Evolutionary conservation across 2,797 vertebrate genomes (phyloP), one percentile per base, ranked within the genome.

Genomic region (Phylloscopus collybita): DNA sequence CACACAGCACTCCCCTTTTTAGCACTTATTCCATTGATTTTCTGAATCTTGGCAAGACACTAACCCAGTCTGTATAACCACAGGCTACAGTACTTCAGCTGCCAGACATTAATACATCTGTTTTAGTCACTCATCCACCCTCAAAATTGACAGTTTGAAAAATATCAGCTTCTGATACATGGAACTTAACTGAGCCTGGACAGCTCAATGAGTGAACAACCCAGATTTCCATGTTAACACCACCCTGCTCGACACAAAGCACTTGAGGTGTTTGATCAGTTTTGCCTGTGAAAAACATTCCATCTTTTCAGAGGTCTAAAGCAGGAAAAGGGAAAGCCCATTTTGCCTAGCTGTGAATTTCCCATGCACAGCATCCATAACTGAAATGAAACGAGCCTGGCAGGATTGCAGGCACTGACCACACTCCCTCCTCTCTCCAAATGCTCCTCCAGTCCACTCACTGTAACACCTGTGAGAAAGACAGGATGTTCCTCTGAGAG

Each of bases 61-160:
- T 95, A 57, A 57, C 20, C 62, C 80, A 86, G 78, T 61, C 70
- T 88, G 73, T 75, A 61, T 75, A 94, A 96, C 93, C 88, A 90
- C 88, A 86, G 91, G 94, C 93, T 91, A 83, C 76, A 88, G 69
- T 22, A 59, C 51, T 66, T 59, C 76, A 69, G 69, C 82, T 86
- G 90, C 80, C 83, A 95, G 88, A 88, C 90, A 38, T 75, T 91
- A 95, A 92, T 92, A 74, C 73, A 90, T 91, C 80, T 96, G 88
- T 79, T 95, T 95, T 81, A 96, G 94, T 90, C 95, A 94, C 62
- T 95, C 92, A 92, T 86, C 74, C 94, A 83, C 80, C 72, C 69
- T 81, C 75, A 87, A 84, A 96, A 95, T 0, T 91, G 93, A 94
- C 92, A 92, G 89, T 80, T 61, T 95, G 93, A 97, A 90, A 81